A percentile compares a stretch with the other conserved stretches of the same genome.
Conservation (phyloP, 2,797 vertebrate species). For the Miichthys miiuy region DNA sequence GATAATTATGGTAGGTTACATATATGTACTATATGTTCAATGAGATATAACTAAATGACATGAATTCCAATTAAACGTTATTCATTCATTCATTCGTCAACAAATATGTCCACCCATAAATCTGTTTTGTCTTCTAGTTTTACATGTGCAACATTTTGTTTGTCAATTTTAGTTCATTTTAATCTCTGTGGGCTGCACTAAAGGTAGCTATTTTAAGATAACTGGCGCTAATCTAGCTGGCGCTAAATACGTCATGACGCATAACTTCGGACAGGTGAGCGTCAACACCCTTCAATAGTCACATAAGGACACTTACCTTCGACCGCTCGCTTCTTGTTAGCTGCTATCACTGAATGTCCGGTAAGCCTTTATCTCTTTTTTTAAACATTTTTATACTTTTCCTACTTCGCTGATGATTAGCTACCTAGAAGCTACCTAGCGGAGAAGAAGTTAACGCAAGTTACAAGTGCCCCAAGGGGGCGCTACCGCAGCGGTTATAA, state of each 20-base stretch:
- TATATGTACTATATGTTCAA: background rate
- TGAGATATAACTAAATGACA: background rate
- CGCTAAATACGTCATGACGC: background rate
- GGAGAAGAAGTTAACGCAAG: accelerated
- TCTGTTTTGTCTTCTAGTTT: background rate
- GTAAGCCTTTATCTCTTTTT: background rate
- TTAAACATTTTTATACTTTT: background rate
- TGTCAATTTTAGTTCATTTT: background rate
- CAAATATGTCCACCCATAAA: background rate
- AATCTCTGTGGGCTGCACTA: background rate
- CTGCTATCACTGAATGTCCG: background rate
- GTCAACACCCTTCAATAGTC: too few relatives aligned
- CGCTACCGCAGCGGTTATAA: background rate
- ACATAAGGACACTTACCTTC: background rate
- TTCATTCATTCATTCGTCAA: too few relatives aligned
- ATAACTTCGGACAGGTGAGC: background rate
- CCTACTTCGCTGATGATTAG: too few relatives aligned
- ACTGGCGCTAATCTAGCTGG: background rate
- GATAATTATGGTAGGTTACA: background rate
- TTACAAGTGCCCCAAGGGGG: background rate
- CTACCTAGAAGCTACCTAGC: background rate
- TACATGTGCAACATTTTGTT: background rate
- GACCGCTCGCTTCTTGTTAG: background rate
- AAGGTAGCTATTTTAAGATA: too few relatives aligned
- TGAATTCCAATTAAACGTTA: background rate